A percentile compares a stretch with the other conserved stretches of the same genome.
phyloP scores from a whole-genome alignment of 2,113 vertebrate genomes.

The Uropsilus gracilis region DNA sequence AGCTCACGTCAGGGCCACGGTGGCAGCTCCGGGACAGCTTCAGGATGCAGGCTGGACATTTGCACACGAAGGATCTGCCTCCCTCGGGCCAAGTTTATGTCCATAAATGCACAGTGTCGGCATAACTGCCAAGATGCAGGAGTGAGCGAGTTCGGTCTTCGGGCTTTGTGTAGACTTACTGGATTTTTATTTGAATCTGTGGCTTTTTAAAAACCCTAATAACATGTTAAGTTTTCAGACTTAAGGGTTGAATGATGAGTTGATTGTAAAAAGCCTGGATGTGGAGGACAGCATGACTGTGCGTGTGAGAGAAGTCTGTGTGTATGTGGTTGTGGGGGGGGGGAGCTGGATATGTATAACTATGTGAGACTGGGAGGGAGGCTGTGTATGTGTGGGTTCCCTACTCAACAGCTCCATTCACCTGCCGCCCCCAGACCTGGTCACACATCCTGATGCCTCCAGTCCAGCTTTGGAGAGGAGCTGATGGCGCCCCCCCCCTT shows the following conservation, averaged over 20 bases:
- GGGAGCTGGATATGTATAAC: too few species aligned
- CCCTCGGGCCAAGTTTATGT: not conserved
- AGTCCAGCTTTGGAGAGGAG: not conserved
- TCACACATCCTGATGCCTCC: rapidly evolving
- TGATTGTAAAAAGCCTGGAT: not conserved
- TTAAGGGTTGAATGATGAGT: constrained; percentile 13
- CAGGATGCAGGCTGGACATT: not conserved
- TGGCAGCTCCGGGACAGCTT: not conserved
- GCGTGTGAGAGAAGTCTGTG: too few species aligned
- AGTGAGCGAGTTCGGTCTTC: constrained; percentile 45
- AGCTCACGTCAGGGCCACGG: not conserved
- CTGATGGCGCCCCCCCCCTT: not conserved
- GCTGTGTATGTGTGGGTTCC: not conserved
- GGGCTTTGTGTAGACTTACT: constrained; percentile 53
- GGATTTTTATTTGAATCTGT: constrained; percentile 62
- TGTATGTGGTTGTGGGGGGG: too few species aligned
- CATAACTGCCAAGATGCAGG: not conserved
- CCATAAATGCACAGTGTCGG: not conserved
- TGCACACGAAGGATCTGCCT: not conserved
- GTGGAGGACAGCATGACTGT: not conserved
- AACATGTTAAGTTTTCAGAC: constrained; percentile 61
- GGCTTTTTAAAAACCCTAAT: constrained; percentile 53
- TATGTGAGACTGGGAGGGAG: too few species aligned
- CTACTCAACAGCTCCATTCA: not conserved
- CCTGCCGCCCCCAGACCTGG: not conserved